Evolutionary conservation across 2,113 vertebrate species (phyloP).

Genomic region (Bostrychus sinensis): DNA sequence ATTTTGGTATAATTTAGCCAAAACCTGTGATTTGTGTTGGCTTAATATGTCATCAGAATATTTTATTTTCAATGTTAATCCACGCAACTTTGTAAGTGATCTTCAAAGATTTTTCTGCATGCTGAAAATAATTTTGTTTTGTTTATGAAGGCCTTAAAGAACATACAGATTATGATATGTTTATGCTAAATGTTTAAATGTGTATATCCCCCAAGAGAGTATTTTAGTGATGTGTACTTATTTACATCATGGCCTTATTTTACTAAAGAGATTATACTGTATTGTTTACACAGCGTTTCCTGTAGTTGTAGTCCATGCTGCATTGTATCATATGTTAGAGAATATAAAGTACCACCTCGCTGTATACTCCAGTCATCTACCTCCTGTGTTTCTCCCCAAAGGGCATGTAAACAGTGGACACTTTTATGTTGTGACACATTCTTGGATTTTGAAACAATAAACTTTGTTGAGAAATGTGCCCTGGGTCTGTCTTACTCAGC

Average conservation of each 20-base stretch:
- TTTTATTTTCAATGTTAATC: background rate
- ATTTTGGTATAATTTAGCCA: slow-evolving; percentile 11
- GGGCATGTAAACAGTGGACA: slow-evolving; percentile 37
- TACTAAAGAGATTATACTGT: background rate
- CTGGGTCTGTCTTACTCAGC: slow-evolving; percentile 14
- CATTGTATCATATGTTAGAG: background rate
- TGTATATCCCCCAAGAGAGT: background rate
- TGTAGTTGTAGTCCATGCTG: slow-evolving; percentile 20
- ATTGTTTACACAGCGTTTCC: background rate
- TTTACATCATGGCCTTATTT: background rate
- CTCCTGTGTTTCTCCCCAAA: slow-evolving; percentile 50
- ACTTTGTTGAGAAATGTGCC: slow-evolving; percentile 33
- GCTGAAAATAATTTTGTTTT: slow-evolving; percentile 1
- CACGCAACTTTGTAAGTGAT: background rate
- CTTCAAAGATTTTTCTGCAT: background rate
- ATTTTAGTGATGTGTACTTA: background rate
- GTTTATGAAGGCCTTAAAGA: slow-evolving; percentile 10
- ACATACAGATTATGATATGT: background rate
- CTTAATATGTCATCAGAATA: background rate
- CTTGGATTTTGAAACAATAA: slow-evolving; percentile 63
- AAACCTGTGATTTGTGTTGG: slow-evolving; percentile 7
- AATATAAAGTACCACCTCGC: slow-evolving; percentile 13
- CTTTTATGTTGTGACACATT: slow-evolving; percentile 48
- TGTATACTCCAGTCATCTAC: slow-evolving; percentile 32
- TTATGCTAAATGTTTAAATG: background rate